Evolutionary conservation across 2,888 invertebrate genomes (phyloP), one percentile per base, ranked within the genome.

Genomic region (Venustoraphidia nigricollis): DNA sequence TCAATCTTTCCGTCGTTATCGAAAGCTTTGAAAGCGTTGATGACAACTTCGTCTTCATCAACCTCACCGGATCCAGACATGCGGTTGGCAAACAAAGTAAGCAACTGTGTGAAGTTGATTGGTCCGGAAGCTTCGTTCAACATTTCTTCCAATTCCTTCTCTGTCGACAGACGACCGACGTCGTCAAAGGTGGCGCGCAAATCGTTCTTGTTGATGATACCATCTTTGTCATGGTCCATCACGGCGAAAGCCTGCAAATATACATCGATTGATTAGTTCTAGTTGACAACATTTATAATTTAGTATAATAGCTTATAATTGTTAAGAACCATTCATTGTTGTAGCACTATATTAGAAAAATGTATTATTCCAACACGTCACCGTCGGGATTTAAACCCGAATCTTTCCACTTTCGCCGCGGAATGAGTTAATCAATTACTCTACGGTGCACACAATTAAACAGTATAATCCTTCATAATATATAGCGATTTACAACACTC

Each of bases 161-260:
- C 93, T 62, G 79, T 77, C 63, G 86, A 83, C 60, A 93, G 77
- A 69, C 86, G 86, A 68, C 93, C 93, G 60, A 93, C 83, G 60
- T 85, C 84, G 74, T 94, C 92, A 74, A 89, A 92, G 65, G 88
- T 88, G 65, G 85, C 84, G 66, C 90, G 82, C 65, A 92, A 78
- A 73, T 92, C 92, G 70, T 82, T 83, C 76, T 91, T 91, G 69
- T 86, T 73, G 59, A 75, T 68, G 59, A 68, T 67, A 53, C 62
- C 62, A 67, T 93, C 93, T 73, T 93, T 93, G 77, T 93, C 91
- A 70, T 85, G 83, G 77, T 93, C 93, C 86, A 93, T 93, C 62
- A 93, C 82, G 73, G 85, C 84, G 85, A 93, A 93, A 65, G 88
- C 93, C 85, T 90, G 66, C 8, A 47, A 52, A 51, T n/a, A 48